phyloP scores from a whole-genome alignment of 1,140 invertebrate genomes.

The Neodiprion virginianus region DNA sequence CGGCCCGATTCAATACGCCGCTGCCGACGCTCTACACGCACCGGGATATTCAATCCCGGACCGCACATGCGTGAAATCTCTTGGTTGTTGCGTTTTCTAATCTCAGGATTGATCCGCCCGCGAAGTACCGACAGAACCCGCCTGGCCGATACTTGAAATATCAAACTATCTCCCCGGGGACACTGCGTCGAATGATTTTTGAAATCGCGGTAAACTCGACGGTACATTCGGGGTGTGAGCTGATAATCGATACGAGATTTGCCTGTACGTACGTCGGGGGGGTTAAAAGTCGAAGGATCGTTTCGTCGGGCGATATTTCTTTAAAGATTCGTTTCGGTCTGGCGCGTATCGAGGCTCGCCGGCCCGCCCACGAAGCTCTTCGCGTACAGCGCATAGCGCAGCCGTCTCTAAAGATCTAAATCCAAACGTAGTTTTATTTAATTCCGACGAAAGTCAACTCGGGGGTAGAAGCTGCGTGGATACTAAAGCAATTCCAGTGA shows the following conservation, averaged over 20 bases:
- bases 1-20: conserved; percentile 11
- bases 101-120: conserved; percentile 32
- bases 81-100: conserved; percentile 45
- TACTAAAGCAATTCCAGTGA: conserved; percentile 4
- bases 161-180: not conserved
- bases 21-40: conserved; percentile 20
- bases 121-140: conserved; percentile 4
- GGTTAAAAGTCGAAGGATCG: conserved; percentile 8
- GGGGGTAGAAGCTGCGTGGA: not conserved
- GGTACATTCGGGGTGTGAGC: not conserved
- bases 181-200: too few species aligned
- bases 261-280: not conserved
- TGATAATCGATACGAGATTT: conserved; percentile 11
- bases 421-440: not conserved
- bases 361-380: not conserved
- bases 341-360: too few species aligned
- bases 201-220: too few species aligned
- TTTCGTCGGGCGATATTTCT: too few species aligned
- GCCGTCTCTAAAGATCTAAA: too few species aligned
- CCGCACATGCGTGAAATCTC: conserved; percentile 50
- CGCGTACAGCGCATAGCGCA: too few species aligned
- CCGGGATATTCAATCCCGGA: conserved; percentile 42
- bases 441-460: not conserved
- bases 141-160: not conserved
- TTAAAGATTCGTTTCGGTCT: too few species aligned